A percentile compares a stretch with the other conserved stretches of the same genome.
phyloP scores from a whole-genome alignment of 2,888 invertebrate species.

The Heliconius ismenius region DNA sequence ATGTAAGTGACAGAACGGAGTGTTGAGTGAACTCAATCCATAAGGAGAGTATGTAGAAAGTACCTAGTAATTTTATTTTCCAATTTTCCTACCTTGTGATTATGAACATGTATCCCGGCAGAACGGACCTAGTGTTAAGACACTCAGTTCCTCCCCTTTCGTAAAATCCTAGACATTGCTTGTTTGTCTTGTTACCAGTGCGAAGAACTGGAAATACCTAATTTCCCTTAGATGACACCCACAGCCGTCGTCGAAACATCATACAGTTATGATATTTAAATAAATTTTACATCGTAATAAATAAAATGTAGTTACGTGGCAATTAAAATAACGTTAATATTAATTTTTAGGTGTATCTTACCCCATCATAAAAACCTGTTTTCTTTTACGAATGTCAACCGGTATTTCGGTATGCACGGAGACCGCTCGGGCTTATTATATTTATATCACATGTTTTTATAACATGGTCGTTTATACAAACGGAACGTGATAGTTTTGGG shows the following conservation, averaged over 20 bases:
- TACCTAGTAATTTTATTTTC: too few relatives aligned
- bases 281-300: constrained; percentile 3
- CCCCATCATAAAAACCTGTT: constrained; percentile 31
- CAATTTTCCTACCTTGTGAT: neutral
- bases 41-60: too few relatives aligned
- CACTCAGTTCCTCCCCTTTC: too few relatives aligned
- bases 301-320: neutral
- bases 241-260: neutral
- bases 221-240: neutral
- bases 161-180: too few relatives aligned
- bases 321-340: constrained; percentile 19
- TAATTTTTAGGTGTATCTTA: constrained; percentile 5
- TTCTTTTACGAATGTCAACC: constrained; percentile 30
- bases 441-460: constrained; percentile 25
- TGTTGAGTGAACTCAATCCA: neutral
- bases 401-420: constrained; percentile 33
- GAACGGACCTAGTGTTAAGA: too few relatives aligned
- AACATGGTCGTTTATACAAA: neutral
- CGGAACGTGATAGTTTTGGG: neutral
- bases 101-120: neutral
- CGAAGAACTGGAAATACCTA: neutral
- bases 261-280: neutral
- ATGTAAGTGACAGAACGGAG: neutral
- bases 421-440: constrained; percentile 10
- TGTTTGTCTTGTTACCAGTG: too few relatives aligned